These are phyloP conservation scores for Lagenorhynchus albirostris DNA, from an alignment of 2,113 vertebrate species.

Conservation along the genomic window DNA sequence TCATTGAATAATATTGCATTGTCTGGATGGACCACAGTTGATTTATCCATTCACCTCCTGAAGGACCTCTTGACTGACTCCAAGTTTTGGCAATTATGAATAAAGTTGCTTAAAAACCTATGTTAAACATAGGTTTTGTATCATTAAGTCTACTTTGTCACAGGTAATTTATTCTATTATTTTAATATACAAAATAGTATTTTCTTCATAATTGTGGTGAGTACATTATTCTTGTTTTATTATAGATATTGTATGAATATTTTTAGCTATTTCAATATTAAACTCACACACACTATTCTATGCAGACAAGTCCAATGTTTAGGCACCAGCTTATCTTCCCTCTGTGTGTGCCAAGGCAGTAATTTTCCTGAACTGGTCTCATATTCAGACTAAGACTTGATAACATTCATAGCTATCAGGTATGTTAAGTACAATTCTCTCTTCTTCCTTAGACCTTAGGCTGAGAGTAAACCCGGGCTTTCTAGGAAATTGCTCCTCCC, in stretches of 20 bases:
- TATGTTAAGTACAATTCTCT: not conserved
- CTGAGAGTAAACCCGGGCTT: not conserved
- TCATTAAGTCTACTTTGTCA: not conserved
- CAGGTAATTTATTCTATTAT: not conserved
- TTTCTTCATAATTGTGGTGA: not conserved
- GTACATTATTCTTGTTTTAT: not conserved
- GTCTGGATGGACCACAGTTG: not conserved
- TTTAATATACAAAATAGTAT: not conserved
- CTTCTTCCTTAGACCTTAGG: not conserved
- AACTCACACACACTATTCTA: not conserved
- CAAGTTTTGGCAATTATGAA: not conserved
- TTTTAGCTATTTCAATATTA: not conserved
- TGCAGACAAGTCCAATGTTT: not conserved
- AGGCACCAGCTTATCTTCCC: not conserved
- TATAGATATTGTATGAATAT: not conserved
- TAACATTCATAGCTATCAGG: not conserved
- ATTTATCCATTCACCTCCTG: not conserved
- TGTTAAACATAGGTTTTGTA: not conserved
- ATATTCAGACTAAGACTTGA: not conserved
- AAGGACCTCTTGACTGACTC: not conserved
- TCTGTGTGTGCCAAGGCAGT: not conserved
- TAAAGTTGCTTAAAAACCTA: not conserved
- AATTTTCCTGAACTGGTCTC: constrained; percentile 26
- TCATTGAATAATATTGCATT: not conserved
- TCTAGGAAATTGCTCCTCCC: not conserved